phyloP scores from a whole-genome alignment of 2,888 invertebrate genomes.

The Cheilosia soror region DNA sequence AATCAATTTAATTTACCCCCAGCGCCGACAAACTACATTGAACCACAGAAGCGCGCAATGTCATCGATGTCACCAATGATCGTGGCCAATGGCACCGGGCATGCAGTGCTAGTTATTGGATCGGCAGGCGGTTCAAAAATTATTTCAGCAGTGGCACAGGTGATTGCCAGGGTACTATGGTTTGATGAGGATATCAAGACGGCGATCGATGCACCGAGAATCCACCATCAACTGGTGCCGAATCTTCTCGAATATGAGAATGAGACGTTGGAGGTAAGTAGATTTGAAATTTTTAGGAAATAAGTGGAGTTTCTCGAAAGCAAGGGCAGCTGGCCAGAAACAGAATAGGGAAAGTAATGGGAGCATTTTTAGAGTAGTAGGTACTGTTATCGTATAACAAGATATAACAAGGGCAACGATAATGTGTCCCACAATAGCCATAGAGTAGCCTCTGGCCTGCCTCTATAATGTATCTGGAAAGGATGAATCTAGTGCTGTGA shows the following conservation, averaged over 20 bases:
- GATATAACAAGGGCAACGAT: too few species aligned
- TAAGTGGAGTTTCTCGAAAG: too few species aligned
- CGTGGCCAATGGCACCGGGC: conserved; percentile 87
- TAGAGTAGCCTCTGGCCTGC: too few species aligned
- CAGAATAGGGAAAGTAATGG: too few species aligned
- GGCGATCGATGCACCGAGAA: conserved; percentile 89
- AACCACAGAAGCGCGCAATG: conserved; percentile 92
- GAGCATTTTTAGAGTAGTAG: too few species aligned
- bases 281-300: too few species aligned
- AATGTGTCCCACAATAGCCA: too few species aligned
- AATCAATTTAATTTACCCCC: conserved; percentile 90
- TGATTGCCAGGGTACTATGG: conserved; percentile 86
- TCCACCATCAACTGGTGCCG: conserved; percentile 95
- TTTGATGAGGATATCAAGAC: conserved; percentile 87
- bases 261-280: conserved; percentile 83
- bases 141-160: conserved; percentile 90
- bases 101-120: conserved; percentile 89
- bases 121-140: conserved; percentile 96
- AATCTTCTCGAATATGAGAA: conserved; percentile 89
- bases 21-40: conserved; percentile 91
- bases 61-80: conserved; percentile 96
- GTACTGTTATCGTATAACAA: too few species aligned
- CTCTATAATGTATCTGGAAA: too few species aligned
- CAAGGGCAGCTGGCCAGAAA: too few species aligned
- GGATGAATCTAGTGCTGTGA: too few species aligned